Percentiles rank a stretch among this genome's conserved stretches.
These are phyloP conservation scores for Halictus quadricinctus DNA, from an alignment of 2,888 invertebrate genomes.

Conservation along the genomic window DNA sequence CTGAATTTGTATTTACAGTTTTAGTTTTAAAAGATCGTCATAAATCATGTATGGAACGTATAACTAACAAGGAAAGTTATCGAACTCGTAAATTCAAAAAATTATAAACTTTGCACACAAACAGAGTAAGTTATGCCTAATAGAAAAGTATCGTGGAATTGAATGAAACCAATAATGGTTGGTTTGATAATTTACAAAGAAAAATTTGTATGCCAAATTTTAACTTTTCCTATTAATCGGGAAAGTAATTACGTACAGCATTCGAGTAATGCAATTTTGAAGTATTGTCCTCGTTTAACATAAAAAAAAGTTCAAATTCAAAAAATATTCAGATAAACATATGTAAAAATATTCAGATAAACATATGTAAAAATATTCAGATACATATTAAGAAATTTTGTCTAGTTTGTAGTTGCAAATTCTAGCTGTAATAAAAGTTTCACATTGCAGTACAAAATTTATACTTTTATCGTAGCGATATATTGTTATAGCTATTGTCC, in stretches of 20 bases:
- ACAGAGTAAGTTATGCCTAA: too few species aligned
- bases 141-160: not conserved
- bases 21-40: not conserved
- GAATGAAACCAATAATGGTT: not conserved
- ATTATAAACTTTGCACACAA: too few species aligned
- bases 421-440: not conserved
- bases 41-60: not conserved
- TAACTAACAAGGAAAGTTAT: too few species aligned
- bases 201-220: not conserved
- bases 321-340: not conserved
- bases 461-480: not conserved
- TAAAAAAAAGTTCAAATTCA: not conserved
- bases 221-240: not conserved
- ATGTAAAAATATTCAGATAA: too few species aligned
- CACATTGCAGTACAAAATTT: not conserved
- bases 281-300: too few species aligned
- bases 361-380: too few species aligned
- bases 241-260: not conserved
- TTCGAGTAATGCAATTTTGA: too few species aligned
- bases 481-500: constrained; percentile 1
- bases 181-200: not conserved
- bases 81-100: too few species aligned
- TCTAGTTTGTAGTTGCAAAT: not conserved
- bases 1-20: not conserved
- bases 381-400: not conserved